Conservation (phyloP, 2,113 vertebrate species). For the Pagrus major region DNA sequence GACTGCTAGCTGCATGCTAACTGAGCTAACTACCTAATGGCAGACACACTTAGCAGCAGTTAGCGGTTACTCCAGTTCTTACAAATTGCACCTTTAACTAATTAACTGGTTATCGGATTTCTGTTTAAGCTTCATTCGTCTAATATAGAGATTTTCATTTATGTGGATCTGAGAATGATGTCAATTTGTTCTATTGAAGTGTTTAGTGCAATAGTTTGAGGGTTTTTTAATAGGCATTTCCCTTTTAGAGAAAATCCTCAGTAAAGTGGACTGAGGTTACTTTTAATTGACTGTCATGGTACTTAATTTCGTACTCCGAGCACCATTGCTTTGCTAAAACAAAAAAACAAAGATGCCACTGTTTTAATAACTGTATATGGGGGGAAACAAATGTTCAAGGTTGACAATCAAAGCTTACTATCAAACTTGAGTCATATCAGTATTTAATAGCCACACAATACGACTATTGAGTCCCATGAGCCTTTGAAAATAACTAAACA, state of each 20-base stretch:
- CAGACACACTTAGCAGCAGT: no score
- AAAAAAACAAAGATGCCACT: constrained; percentile 21
- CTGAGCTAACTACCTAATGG: no score
- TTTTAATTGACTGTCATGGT: constrained; percentile 31
- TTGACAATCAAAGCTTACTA: constrained; percentile 82
- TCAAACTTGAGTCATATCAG: constrained; percentile 35
- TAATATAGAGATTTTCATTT: constrained; percentile 52
- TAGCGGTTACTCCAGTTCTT: no score
- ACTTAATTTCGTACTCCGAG: constrained; percentile 38
- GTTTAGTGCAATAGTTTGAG: constrained; percentile 72
- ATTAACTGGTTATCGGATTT: constrained; percentile 14
- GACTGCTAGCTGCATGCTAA: no score
- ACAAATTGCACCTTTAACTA: no score
- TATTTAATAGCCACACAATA: constrained; percentile 15
- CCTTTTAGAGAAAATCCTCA: constrained; percentile 9
- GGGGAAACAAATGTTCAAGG: constrained; percentile 59
- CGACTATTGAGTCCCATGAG: constrained; percentile 23
- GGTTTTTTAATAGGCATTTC: constrained; percentile 29
- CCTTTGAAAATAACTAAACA: constrained; percentile 27
- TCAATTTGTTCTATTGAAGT: constrained; percentile 52
- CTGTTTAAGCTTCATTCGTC: constrained; percentile 29
- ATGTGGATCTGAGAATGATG: constrained; percentile 40
- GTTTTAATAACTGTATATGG: constrained; percentile 36
- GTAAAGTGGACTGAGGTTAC: constrained; percentile 22
- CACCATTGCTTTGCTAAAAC: constrained; percentile 11